phyloP scores from a whole-genome alignment of 1,140 invertebrate species.

The Xylocopa sonorina region DNA sequence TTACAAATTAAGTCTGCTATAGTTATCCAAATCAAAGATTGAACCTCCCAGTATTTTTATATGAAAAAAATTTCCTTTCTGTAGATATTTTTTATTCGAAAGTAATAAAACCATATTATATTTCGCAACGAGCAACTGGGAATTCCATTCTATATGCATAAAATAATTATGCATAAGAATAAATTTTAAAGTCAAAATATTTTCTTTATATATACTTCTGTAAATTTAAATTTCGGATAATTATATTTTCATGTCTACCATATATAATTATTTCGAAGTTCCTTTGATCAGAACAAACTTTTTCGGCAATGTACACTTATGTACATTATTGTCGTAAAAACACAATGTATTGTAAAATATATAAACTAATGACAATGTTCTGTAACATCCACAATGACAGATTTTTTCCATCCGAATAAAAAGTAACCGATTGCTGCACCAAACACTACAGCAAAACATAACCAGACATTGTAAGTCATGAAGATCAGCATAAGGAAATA shows the following conservation, averaged over 20 bases:
- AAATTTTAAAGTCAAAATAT: constrained; percentile 34
- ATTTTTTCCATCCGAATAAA: constrained; percentile 96
- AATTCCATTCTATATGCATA: constrained; percentile 30
- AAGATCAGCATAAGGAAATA: constrained; percentile 98
- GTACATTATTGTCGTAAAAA: constrained; percentile 31
- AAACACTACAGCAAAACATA: constrained; percentile 94
- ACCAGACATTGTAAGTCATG: constrained; percentile 99
- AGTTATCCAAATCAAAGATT: constrained; percentile 54
- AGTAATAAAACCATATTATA: constrained; percentile 20
- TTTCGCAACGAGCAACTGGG: constrained; percentile 14
- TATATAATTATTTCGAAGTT: constrained; percentile 8
- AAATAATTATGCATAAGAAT: constrained; percentile 48
- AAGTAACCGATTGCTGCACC: constrained; percentile 96
- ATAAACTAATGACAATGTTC: constrained; percentile 94
- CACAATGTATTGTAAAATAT: constrained; percentile 35
- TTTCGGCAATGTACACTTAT: constrained; percentile 26
- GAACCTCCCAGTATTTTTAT: constrained; percentile 48
- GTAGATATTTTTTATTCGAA: constrained; percentile 44
- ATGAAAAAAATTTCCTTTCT: constrained; percentile 48
- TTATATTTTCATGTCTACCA: constrained; percentile 19
- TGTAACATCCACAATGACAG: constrained; percentile 94
- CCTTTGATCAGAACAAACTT: constrained; percentile 19
- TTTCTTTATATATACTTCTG: constrained; percentile 21
- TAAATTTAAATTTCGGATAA: constrained; percentile 38
- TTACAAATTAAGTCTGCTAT: constrained; percentile 52